Percentiles rank a stretch among this genome's conserved stretches.
phyloP scores from a whole-genome alignment of 2,113 vertebrate species.

The Benitochromis conjunctus region DNA sequence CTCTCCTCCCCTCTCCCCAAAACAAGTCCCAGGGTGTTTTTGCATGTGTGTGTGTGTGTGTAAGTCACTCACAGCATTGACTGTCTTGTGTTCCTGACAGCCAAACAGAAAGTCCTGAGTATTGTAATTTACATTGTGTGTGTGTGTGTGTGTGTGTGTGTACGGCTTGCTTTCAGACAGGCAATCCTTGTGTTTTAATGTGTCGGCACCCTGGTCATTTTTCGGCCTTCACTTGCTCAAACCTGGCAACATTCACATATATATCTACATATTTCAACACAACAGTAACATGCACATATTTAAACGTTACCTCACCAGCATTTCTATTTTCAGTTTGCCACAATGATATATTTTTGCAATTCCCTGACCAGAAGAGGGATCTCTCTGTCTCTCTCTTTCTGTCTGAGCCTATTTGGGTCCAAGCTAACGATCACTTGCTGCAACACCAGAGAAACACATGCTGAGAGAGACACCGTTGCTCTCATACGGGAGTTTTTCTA shows the following conservation, averaged over 20 bases:
- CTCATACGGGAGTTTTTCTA: not conserved
- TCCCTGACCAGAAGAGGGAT: not conserved
- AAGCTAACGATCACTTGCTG: not conserved
- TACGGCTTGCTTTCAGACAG: not conserved
- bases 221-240: not conserved
- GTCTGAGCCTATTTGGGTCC: not conserved
- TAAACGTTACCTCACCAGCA: not conserved
- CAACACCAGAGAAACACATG: not conserved
- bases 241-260: not conserved
- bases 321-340: not conserved
- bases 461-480: not conserved
- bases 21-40: slow-evolving; percentile 5
- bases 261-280: not conserved
- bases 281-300: not conserved
- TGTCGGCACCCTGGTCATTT: not conserved
- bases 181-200: not conserved
- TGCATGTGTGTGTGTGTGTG: not conserved
- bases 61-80: slow-evolving; percentile 9
- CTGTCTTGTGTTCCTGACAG: slow-evolving; percentile 65
- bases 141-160: not conserved
- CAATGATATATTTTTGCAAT: not conserved
- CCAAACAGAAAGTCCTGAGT: slow-evolving; percentile 65
- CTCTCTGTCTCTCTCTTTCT: not conserved
- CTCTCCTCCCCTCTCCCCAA: slow-evolving; percentile 41
- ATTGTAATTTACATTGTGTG: slow-evolving; percentile 63